phyloP scores from a whole-genome alignment of 2,888 invertebrate species.

The Leuctra nigra region DNA sequence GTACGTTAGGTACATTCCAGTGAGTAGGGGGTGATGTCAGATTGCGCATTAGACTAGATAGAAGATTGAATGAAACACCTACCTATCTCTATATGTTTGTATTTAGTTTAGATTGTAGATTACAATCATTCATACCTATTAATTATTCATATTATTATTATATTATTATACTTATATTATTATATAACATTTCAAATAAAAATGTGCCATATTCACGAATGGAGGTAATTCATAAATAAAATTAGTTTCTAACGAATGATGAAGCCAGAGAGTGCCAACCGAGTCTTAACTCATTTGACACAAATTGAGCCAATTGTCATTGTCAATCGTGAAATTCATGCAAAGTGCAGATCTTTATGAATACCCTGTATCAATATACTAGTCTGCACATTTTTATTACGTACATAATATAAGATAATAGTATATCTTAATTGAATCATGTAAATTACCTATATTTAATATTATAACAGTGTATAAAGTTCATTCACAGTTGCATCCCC shows the following conservation, averaged over 20 bases:
- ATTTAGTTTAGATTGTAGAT: background rate
- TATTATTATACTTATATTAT: background rate
- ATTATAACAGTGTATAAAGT: conserved; percentile 1
- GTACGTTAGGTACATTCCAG: conserved; percentile 18
- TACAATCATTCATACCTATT: conserved; percentile 1
- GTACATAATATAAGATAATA: conserved; percentile 5
- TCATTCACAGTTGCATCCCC: background rate
- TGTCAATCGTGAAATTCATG: background rate
- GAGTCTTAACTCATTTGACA: background rate
- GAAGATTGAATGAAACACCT: background rate
- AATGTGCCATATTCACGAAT: conserved; percentile 15
- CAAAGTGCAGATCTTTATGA: conserved; percentile 12
- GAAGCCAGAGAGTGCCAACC: background rate
- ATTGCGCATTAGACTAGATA: background rate
- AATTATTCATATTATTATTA: conserved; percentile 3
- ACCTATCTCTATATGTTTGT: background rate
- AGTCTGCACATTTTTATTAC: conserved; percentile 26
- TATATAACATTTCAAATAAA: conserved; percentile 5
- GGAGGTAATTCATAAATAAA: conserved; percentile 9
- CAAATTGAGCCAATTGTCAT: background rate
- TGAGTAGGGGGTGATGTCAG: background rate
- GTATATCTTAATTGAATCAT: conserved; percentile 12
- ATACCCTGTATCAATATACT: conserved; percentile 21
- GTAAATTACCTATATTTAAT: conserved; percentile 11
- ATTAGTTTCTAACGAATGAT: background rate